These are phyloP conservation scores for Henricia sp. DNA, from an alignment of 53 echinoderm and acorn worm species.

Conservation along the genomic window DNA sequence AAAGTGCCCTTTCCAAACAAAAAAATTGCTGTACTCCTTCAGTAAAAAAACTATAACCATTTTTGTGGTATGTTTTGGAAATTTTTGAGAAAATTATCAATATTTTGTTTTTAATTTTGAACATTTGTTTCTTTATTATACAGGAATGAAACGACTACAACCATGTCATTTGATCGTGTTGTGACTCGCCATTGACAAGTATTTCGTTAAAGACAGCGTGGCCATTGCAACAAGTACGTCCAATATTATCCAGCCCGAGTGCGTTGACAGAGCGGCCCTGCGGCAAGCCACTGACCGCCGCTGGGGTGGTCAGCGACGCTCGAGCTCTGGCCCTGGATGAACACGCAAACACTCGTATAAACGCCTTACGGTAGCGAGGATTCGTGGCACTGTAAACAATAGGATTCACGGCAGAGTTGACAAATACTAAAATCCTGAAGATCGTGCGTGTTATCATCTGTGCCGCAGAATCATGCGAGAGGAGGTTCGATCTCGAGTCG, in stretches of 20 bases:
- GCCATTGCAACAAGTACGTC: background rate
- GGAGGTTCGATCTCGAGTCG: background rate
- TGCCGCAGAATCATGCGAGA: background rate
- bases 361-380: constrained; percentile 34
- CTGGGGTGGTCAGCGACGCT: background rate
- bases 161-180: background rate
- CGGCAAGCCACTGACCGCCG: background rate
- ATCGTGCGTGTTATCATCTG: background rate
- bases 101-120: background rate
- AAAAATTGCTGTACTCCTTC: too few species aligned
- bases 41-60: too few species aligned
- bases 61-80: too few species aligned
- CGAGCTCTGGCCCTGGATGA: background rate
- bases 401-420: constrained; percentile 39
- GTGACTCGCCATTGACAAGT: background rate
- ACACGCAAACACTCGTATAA: constrained; percentile 23
- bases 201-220: background rate
- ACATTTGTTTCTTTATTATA: background rate
- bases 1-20: too few species aligned
- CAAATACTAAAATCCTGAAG: constrained; percentile 15
- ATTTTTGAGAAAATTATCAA: background rate
- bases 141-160: background rate
- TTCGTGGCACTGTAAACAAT: constrained; percentile 41
- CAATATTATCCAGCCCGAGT: background rate
- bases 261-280: background rate